phyloP scores from a whole-genome alignment of 1,140 invertebrate genomes.

The Nebria ingens region DNA sequence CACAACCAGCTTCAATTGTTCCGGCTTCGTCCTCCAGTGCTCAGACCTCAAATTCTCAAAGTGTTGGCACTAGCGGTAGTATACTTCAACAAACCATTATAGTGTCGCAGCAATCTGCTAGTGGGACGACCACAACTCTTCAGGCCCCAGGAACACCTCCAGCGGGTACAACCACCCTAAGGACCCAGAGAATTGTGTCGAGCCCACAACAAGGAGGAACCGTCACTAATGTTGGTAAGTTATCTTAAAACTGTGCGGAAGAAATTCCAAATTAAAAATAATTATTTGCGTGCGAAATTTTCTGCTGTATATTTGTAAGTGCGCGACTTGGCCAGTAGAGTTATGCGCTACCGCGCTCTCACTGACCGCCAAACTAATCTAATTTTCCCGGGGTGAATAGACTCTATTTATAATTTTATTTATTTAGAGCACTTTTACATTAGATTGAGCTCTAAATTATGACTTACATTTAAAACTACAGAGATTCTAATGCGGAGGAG shows the following conservation, averaged over 20 bases:
- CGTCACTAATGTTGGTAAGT: conserved; percentile 32
- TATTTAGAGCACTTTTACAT: no score
- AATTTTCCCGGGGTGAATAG: no score
- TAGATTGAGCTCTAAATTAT: background rate
- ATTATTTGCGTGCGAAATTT: no score
- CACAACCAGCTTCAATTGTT: conserved; percentile 21
- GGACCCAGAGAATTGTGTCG: conserved; percentile 37
- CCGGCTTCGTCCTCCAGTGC: background rate
- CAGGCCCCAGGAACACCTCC: conserved; percentile 33
- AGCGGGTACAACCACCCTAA: conserved; percentile 22
- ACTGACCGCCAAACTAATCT: no score
- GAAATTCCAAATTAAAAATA: no score
- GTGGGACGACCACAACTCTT: conserved; percentile 21
- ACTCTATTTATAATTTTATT: no score
- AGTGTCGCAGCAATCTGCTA: conserved; percentile 22
- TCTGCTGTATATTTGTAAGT: no score
- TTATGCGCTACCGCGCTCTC: no score
- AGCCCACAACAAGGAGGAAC: conserved; percentile 36
- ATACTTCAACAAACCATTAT: conserved; percentile 29
- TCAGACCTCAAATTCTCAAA: background rate
- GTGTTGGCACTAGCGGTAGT: conserved; percentile 18
- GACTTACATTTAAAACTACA: background rate
- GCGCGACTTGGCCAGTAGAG: no score
- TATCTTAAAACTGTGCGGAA: no score
- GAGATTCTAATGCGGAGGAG: no score